Conservation (phyloP, 1,140 invertebrate species). For the Berghia stephanieae region DNA sequence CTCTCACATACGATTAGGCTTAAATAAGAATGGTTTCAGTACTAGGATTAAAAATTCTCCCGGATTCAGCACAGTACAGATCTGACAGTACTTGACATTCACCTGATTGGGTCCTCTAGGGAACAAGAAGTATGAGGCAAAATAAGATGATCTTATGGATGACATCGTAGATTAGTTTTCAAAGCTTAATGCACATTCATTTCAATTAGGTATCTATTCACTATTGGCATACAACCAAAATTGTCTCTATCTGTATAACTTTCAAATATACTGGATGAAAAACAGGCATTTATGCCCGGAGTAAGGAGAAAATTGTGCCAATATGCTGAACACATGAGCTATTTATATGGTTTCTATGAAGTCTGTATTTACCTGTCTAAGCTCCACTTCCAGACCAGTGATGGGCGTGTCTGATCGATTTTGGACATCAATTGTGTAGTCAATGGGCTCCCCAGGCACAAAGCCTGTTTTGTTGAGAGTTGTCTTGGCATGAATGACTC, state of each 20-base stretch:
- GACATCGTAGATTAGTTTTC: too few species aligned
- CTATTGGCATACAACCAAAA: not conserved
- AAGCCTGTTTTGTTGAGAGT: constrained; percentile 52
- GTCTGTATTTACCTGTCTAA: constrained; percentile 47
- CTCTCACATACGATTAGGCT: not conserved
- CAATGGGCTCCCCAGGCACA: constrained; percentile 56
- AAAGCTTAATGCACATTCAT: not conserved
- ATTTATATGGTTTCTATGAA: too few species aligned
- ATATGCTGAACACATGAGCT: too few species aligned
- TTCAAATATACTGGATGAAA: not conserved
- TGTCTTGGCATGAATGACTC: constrained; percentile 39
- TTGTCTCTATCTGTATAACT: not conserved
- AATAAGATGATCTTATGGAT: too few species aligned
- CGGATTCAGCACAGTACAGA: not conserved
- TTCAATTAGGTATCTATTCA: not conserved
- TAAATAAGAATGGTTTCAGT: not conserved
- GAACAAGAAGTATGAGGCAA: too few species aligned
- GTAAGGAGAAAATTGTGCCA: too few species aligned
- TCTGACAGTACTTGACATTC: not conserved
- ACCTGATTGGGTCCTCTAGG: too few species aligned
- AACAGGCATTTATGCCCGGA: not conserved
- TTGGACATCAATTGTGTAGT: constrained; percentile 45
- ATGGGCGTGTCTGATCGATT: constrained; percentile 49
- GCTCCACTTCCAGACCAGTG: constrained; percentile 39
- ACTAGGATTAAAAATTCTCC: not conserved